phyloP scores from a whole-genome alignment of 2,888 invertebrate species.

The Caenorhabditis sp. region DNA sequence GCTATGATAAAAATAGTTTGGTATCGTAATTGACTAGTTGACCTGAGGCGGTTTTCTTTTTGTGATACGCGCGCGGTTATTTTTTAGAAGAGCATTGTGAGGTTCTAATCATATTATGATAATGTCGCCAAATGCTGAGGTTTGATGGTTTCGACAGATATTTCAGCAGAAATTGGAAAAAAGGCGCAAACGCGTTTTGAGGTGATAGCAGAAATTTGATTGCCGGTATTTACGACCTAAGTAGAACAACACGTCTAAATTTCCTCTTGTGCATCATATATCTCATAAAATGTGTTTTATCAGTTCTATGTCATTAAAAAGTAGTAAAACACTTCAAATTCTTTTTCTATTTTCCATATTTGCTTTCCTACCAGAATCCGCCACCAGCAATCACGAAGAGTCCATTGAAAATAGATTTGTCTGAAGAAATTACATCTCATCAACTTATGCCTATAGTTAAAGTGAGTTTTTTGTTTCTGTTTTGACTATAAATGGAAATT shows the following conservation, averaged over 20 bases:
- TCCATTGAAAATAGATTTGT: neutral
- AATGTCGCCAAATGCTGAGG: conserved; percentile 39
- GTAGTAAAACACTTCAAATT: conserved; percentile 42
- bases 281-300: conserved; percentile 52
- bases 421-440: conserved; percentile 47
- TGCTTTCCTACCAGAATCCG: conserved; percentile 20
- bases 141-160: no score
- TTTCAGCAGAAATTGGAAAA: no score
- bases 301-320: conserved; percentile 43
- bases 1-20: conserved; percentile 4
- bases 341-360: neutral
- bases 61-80: conserved; percentile 26
- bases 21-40: conserved; percentile 39
- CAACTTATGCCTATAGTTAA: conserved; percentile 64
- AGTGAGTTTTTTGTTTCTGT: conserved; percentile 21
- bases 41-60: conserved; percentile 40
- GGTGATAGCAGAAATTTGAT: conserved; percentile 59
- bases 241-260: conserved; percentile 23
- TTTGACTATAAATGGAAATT: no score
- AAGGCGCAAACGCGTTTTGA: no score
- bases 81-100: neutral
- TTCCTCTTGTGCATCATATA: conserved; percentile 37
- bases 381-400: conserved; percentile 25
- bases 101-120: neutral
- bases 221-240: conserved; percentile 49